phyloP scores from a whole-genome alignment of 2,797 vertebrate species.

The Hypotaenidia philippensis region DNA sequence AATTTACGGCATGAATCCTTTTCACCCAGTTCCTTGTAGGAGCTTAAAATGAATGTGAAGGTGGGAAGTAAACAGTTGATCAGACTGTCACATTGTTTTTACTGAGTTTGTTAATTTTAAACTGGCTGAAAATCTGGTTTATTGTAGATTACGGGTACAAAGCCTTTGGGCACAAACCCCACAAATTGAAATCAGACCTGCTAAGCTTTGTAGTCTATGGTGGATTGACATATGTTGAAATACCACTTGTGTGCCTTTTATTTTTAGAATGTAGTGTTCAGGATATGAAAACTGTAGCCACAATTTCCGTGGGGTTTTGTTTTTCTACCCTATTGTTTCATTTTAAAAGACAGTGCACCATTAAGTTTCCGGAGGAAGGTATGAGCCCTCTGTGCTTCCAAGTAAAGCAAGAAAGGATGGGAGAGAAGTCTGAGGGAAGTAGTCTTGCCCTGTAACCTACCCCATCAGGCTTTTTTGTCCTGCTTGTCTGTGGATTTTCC shows the following conservation, averaged over 20 bases:
- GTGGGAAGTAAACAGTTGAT: background rate
- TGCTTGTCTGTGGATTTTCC: background rate
- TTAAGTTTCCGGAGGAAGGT: background rate
- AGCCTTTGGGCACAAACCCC: background rate
- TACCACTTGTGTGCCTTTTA: background rate
- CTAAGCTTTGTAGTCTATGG: background rate
- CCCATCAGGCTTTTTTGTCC: background rate
- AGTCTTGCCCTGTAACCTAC: background rate
- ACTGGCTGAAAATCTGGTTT: background rate
- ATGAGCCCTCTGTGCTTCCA: background rate
- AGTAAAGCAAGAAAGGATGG: background rate
- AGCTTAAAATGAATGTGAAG: background rate
- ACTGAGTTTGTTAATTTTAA: background rate
- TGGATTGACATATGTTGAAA: background rate
- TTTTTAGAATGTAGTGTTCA: slow-evolving; percentile 24
- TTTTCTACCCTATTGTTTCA: background rate
- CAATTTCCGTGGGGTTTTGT: slow-evolving; percentile 19
- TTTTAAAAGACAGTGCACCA: background rate
- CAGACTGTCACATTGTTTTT: background rate
- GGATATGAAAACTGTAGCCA: background rate
- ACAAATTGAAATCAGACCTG: background rate
- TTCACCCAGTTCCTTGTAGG: background rate
- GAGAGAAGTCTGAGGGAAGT: background rate
- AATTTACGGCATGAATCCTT: background rate
- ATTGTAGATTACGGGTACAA: background rate